phyloP scores from a whole-genome alignment of 2,888 invertebrate genomes.

The Argyra leucocephala region DNA sequence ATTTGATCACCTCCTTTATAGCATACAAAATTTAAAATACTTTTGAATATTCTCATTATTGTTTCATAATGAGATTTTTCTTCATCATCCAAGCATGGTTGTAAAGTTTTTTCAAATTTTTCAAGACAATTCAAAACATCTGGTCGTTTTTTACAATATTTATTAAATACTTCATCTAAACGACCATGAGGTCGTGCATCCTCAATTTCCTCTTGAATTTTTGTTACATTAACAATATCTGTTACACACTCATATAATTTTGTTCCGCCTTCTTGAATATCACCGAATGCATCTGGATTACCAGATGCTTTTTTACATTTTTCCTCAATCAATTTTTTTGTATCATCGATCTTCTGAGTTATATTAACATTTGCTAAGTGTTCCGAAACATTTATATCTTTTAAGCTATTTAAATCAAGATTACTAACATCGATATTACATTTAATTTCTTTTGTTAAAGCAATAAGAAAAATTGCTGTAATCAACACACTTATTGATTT shows the following conservation, averaged over 20 bases:
- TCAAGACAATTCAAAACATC: constrained; percentile 49
- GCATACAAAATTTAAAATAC: constrained; percentile 63
- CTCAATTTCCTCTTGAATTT: constrained; percentile 57
- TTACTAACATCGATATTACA: background rate
- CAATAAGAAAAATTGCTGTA: background rate
- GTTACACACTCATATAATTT: constrained; percentile 49
- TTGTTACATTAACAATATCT: constrained; percentile 50
- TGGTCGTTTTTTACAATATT: constrained; percentile 56
- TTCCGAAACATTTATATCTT: background rate
- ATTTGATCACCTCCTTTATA: constrained; percentile 74
- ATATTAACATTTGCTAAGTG: background rate
- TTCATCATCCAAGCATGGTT: constrained; percentile 53
- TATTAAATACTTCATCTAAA: constrained; percentile 60
- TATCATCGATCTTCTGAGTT: constrained; percentile 37
- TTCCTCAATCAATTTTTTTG: constrained; percentile 49
- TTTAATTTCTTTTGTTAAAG: background rate
- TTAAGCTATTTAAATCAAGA: background rate
- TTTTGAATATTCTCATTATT: constrained; percentile 57
- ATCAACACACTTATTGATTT: background rate
- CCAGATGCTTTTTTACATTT: constrained; percentile 60
- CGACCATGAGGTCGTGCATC: constrained; percentile 57
- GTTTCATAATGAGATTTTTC: constrained; percentile 55
- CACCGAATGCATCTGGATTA: constrained; percentile 48
- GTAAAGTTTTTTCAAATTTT: constrained; percentile 48
- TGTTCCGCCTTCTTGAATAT: constrained; percentile 43